These are phyloP conservation scores for Acestrorhynchus altus DNA, from an alignment of 2,797 vertebrate species.

Conservation along the genomic window DNA sequence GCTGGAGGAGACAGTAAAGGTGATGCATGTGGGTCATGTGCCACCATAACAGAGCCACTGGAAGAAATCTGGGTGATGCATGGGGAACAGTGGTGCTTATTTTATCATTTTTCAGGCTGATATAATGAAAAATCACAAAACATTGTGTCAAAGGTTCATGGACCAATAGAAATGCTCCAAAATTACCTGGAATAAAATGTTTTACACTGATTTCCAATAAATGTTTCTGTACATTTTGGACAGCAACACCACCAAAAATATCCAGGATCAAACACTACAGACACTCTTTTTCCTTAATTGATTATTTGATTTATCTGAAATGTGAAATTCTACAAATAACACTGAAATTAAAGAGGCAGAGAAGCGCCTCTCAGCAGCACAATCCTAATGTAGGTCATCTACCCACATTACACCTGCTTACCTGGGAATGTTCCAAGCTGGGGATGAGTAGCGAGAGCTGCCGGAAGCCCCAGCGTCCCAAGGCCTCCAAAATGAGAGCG, in stretches of 20 bases:
- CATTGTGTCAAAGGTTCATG: no score
- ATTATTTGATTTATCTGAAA: background rate
- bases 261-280: background rate
- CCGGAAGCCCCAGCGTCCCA: constrained; percentile 84
- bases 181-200: no score
- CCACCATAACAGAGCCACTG: background rate
- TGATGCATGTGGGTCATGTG: constrained; percentile 43
- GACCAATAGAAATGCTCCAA: no score
- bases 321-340: background rate
- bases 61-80: constrained; percentile 4
- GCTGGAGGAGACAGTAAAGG: constrained; percentile 50
- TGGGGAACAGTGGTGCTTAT: background rate
- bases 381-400: background rate
- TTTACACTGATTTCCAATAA: no score
- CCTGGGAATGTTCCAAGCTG: constrained; percentile 87
- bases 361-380: background rate
- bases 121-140: no score
- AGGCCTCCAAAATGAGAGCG: constrained; percentile 88
- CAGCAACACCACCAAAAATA: no score
- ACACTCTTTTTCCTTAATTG: no score
- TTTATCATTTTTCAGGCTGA: no score
- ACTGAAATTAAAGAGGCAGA: background rate
- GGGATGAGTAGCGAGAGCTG: constrained; percentile 80
- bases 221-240: no score
- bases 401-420: constrained; percentile 57